These are phyloP conservation scores for Propsilocerus akamusi DNA, from an alignment of 1,140 invertebrate genomes.

Conservation along the genomic window DNA sequence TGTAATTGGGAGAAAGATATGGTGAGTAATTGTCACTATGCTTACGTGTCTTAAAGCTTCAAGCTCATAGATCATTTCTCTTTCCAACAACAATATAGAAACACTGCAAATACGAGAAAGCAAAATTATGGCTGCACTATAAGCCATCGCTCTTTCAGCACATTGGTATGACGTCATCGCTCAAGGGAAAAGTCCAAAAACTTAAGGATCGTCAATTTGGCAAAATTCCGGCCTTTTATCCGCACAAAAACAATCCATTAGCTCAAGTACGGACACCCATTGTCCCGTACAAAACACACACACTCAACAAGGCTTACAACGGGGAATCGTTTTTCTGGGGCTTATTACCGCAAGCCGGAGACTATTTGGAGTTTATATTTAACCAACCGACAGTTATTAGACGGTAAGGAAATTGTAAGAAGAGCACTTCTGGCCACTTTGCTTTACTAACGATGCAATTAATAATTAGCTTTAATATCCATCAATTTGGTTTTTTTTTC, in stretches of 20 bases:
- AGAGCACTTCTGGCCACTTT: neutral
- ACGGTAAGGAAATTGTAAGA: slow-evolving; percentile 33
- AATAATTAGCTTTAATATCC: neutral
- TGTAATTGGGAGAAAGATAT: slow-evolving; percentile 70
- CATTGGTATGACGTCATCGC: slow-evolving; percentile 84
- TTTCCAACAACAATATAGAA: slow-evolving; percentile 35
- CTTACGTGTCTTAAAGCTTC: slow-evolving; percentile 3
- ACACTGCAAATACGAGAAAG: slow-evolving; percentile 66
- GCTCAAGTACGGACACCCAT: slow-evolving; percentile 58
- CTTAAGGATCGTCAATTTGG: slow-evolving; percentile 91
- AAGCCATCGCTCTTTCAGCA: slow-evolving; percentile 92
- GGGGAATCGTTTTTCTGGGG: slow-evolving; percentile 91
- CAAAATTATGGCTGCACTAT: slow-evolving; percentile 67
- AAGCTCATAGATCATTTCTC: neutral
- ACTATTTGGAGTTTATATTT: slow-evolving; percentile 69
- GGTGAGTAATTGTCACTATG: slow-evolving; percentile 47
- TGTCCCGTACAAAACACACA: slow-evolving; percentile 68
- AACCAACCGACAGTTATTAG: slow-evolving; percentile 51
- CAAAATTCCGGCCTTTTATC: slow-evolving; percentile 62
- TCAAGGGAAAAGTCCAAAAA: slow-evolving; percentile 94
- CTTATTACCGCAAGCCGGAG: slow-evolving; percentile 62
- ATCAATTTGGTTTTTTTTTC: slow-evolving; percentile 1
- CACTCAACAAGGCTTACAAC: slow-evolving; percentile 62
- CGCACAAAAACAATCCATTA: slow-evolving; percentile 64
- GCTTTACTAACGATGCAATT: neutral